Base-by-base conservation (phyloP, 2,113 vertebrate species). In the Thoracochromis brauschi region DNA sequence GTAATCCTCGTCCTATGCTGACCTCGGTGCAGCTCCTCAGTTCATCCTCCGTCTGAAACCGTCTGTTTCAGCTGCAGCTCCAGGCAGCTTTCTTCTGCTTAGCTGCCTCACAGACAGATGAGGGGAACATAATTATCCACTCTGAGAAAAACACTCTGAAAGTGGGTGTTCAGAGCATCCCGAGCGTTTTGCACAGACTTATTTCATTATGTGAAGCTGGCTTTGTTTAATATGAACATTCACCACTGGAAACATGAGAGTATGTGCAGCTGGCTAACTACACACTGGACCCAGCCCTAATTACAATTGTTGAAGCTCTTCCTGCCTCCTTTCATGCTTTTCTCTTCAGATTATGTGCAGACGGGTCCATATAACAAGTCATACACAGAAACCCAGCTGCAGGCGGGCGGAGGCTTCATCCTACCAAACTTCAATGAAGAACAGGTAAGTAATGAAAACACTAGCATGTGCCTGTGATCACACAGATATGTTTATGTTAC, bases 381-480 rank as follows among this genome's bases (percentile, higher is more conserved):
- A 5, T 98, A 98, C 93, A 97, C 97, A 8, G 97, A 97, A 89
- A 96, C 94, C 14, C 99, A 99, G 95, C 96, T 99, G 88, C 96
- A 97, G 91, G 97, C 97, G 4, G 99, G 98, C 47, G 98, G 98
- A 89, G 99, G 98, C 83, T 98, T 98, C 89, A 95, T 99, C 88
- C 96, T 99, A 35, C 97, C 97, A 11, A 97, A 99, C 92, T 99
- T 99, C 95, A 99, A 98, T 87, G 98, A 99, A 94, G 97, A 98
- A 55, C 98, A 99, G 97, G 99, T 98, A 40, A 96, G 93, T 9
- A 63, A 8, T 45, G 5, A 13, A 63, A 26, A 79, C 29, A 51
- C 3, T 12, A 9, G 38, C 40, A 45, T 45, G 31, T 63, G 29
- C 31, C 29, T 63, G 16, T 63, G 58, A n/a, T 63, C 58, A 3